Evolutionary conservation across 2,113 vertebrate genomes (phyloP), one percentile per base, ranked within the genome.

Genomic region (Kobus ellipsiprymnus): DNA sequence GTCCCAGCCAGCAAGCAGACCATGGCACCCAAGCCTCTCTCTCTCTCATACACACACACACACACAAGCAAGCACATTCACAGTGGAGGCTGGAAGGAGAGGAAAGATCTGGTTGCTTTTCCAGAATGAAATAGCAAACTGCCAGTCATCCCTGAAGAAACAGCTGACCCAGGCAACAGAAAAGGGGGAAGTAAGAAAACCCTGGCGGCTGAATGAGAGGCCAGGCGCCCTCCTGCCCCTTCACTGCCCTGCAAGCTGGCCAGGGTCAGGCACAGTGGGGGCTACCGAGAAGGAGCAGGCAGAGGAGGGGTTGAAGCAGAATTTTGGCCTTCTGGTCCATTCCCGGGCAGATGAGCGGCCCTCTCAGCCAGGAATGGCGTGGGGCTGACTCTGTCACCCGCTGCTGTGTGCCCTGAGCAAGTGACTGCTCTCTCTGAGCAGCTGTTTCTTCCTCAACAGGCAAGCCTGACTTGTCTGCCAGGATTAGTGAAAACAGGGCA

Each of bases 121-220:
- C 88, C 54, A 89, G 92, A 95, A 88, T 19, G 36, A 64, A 80
- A 87, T 40, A 93, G 40, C 93, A 94, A 95, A 81, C 62, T 57
- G 25, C 46, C 82, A 74, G 46, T 92, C 93, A 89, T 44, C 88
- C 64, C 64, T 91, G 48, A 67, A 57, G 23, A 87, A 87, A 57
- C 33, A 93, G 78, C 46, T 33, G 95, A 59, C 23, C 74, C 36
- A 59, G 78, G 48, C 82, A 88, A 54, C 27, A 77, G 74, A 30
- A 95, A n/a, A 93, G 30, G 17, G 33, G 27, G 23, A 23, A n/a
- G n/a, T 13, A 80, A 48, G 81, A 85, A 87, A 71, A 11, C 17
- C 15, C 82, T n/a, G 9, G 15, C 6, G 74, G 85, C 67, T 15
- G 30, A 60, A 19, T 14, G 2, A 19, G 50, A 86, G 33, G 55